These are phyloP conservation scores for Myopa testacea DNA, from an alignment of 2,888 invertebrate species.

Conservation along the genomic window DNA sequence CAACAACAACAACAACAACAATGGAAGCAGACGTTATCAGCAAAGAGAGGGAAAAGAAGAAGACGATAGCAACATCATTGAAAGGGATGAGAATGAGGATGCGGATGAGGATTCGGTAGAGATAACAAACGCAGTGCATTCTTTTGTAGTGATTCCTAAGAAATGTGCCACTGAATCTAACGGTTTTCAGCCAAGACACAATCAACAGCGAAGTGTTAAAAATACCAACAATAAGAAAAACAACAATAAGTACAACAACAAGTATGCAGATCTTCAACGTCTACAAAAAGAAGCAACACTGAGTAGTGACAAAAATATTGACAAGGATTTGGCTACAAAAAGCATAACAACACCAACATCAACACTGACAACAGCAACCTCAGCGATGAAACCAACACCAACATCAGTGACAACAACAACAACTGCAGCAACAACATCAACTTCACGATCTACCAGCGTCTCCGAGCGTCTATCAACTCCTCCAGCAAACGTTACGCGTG, in stretches of 20 bases:
- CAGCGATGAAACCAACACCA: background rate
- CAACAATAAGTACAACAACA: background rate
- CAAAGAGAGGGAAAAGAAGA: no score
- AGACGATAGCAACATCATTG: background rate
- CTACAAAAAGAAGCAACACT: no score
- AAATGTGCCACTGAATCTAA: background rate
- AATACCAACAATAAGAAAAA: background rate
- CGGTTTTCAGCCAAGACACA: background rate
- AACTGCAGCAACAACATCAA: background rate
- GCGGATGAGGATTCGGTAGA: background rate
- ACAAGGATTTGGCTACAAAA: background rate
- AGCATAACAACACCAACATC: background rate
- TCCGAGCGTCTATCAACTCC: no score
- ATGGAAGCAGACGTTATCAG: background rate
- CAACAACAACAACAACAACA: background rate
- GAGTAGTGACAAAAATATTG: background rate
- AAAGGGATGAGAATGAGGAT: background rate
- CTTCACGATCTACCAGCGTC: background rate
- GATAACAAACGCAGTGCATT: background rate
- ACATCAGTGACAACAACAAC: slow-evolving; percentile 35
- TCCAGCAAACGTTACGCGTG: slow-evolving; percentile 48
- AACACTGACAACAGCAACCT: background rate
- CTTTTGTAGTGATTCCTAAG: slow-evolving; percentile 4
- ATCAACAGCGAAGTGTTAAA: background rate
- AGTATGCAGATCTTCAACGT: background rate